Conservation (phyloP, 1,140 invertebrate species). For the Musca vetustissima region DNA sequence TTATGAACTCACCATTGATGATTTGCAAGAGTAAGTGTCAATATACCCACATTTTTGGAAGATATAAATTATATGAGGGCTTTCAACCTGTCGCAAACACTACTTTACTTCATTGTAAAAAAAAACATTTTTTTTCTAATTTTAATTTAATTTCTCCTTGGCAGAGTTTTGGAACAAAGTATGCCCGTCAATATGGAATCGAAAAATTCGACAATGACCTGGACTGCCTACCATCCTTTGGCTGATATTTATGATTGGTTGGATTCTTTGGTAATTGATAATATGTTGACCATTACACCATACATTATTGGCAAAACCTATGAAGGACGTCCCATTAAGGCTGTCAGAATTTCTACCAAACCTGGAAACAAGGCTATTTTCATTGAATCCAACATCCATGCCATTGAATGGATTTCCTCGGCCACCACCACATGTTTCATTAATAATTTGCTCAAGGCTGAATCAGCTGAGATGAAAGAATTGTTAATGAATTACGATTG, state of each 20-base stretch:
- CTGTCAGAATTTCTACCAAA: slow-evolving; percentile 62
- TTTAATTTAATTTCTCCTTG: too few species aligned
- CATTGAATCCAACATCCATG: slow-evolving; percentile 61
- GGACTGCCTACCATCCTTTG: slow-evolving; percentile 56
- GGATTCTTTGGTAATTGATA: slow-evolving; percentile 35
- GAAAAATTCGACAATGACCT: slow-evolving; percentile 36
- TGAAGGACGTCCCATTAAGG: slow-evolving; percentile 63
- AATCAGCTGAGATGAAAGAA: slow-evolving; percentile 55
- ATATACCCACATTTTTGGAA: too few species aligned
- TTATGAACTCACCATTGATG: slow-evolving; percentile 36
- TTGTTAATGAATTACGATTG: slow-evolving; percentile 61
- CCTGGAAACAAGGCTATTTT: slow-evolving; percentile 58
- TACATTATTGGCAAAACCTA: slow-evolving; percentile 55
- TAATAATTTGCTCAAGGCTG: slow-evolving; percentile 55
- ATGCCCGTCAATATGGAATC: neutral
- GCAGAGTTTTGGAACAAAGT: neutral
- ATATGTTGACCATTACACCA: slow-evolving; percentile 41
- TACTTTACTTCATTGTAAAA: too few species aligned
- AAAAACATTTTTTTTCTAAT: too few species aligned
- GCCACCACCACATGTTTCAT: slow-evolving; percentile 61
- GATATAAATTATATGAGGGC: too few species aligned
- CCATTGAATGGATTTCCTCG: slow-evolving; percentile 63
- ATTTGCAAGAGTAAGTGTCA: too few species aligned
- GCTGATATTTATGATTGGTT: slow-evolving; percentile 54
- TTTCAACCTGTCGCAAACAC: too few species aligned